Base-by-base conservation (phyloP, 1,140 invertebrate genomes). In the Chrysomallon squamiferum region DNA sequence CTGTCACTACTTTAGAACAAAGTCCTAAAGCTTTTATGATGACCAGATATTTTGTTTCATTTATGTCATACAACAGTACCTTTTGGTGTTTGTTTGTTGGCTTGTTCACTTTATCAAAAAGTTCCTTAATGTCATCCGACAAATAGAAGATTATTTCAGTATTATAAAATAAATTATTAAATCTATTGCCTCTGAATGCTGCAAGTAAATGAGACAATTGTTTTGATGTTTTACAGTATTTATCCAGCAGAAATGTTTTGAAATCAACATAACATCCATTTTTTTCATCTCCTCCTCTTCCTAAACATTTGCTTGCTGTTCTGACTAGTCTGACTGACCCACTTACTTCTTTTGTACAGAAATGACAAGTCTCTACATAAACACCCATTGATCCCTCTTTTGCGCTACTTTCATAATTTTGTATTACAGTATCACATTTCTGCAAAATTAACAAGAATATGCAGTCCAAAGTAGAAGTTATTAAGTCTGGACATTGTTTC, bases 101-200 rank as follows among this genome's bases (percentile, higher is more conserved):
- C 59, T 41, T 59, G 49, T 56, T 49, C 6, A 52, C 57, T 33
- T 64, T 64, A 29, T 43, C 30, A 64, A 64, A 64, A 32, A 64
- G 50, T 64, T 68, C 41, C 43, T 56, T 43, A 22, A 63, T 63
- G 29, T 60, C 32, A 13, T 68, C 54, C 30, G 54, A 29, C 33
- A 63, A 63, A 59, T 59, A 59, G 45, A 57, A 63, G 27, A 64
- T 25, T 29, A 64, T 43, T 61, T 64, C 62, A 11, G 67, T n/a
- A 69, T 69, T 65, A 45, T 69, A 69, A 57, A 68, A 69, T n/a
- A 69, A 47, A 61, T 59, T 69, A 43, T 65, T 69, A 47, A 69
- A 69, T 5, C 67, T 20, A 30, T 69, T 69, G 59, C 66, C 61
- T 57, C 58, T 61, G 62, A 69, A 69, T 59, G 67, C 58, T 33